These are phyloP conservation scores for Malthinus seriepunctatus DNA, from an alignment of 2,888 invertebrate species.

Conservation along the genomic window DNA sequence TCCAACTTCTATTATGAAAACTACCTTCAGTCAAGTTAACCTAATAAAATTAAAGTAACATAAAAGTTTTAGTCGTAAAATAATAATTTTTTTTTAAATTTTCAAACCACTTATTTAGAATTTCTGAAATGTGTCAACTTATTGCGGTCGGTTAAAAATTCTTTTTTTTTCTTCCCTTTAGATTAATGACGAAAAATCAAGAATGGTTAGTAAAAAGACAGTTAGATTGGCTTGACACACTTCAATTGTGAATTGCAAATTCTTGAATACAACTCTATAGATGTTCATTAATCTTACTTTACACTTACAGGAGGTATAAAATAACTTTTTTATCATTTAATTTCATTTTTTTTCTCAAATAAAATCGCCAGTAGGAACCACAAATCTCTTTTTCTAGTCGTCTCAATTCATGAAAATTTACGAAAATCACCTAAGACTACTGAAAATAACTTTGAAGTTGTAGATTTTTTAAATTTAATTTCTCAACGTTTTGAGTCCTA, in stretches of 20 bases:
- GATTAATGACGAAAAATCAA: conserved; percentile 33
- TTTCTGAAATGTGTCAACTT: conserved; percentile 26
- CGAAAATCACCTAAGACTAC: no score
- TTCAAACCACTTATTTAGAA: conserved; percentile 20
- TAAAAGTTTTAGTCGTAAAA: neutral
- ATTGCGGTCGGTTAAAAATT: conserved; percentile 22
- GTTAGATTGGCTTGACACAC: conserved; percentile 36
- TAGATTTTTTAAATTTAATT: no score
- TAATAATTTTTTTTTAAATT: neutral
- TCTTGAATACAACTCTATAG: conserved; percentile 26
- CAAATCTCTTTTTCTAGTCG: no score
- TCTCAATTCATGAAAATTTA: no score
- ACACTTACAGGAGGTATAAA: neutral
- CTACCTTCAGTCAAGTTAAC: conserved; percentile 15
- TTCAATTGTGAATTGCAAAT: conserved; percentile 35
- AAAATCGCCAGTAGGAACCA: no score
- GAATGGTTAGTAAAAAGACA: conserved; percentile 32
- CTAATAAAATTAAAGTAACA: neutral
- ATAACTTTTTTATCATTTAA: no score
- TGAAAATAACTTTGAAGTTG: no score
- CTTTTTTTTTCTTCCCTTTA: conserved; percentile 7
- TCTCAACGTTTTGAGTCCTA: no score
- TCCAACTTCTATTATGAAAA: conserved; percentile 29
- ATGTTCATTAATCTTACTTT: conserved; percentile 26
- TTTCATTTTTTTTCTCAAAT: no score